phyloP scores from a whole-genome alignment of 2,797 vertebrate species.

The Menidia menidia region DNA sequence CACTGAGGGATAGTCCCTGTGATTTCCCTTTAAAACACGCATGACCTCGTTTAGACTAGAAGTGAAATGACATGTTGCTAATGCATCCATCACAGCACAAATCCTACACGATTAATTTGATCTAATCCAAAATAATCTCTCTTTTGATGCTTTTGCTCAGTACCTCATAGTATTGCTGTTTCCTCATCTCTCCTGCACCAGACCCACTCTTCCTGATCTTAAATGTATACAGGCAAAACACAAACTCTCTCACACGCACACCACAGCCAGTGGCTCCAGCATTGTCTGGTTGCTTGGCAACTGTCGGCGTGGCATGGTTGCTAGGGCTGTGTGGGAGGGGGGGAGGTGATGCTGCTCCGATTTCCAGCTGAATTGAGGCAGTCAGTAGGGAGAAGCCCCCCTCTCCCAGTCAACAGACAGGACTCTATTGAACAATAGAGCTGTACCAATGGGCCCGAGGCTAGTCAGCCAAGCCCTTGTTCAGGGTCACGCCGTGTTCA shows the following conservation, averaged over 20 bases:
- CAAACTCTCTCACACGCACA: conserved; percentile 71
- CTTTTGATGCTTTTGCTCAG: conserved; percentile 25
- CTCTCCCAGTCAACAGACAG: conserved; percentile 75
- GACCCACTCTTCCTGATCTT: conserved; percentile 54
- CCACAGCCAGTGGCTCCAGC: conserved; percentile 80
- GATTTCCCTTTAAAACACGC: conserved; percentile 59
- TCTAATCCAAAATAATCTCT: conserved; percentile 76
- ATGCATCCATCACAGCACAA: conserved; percentile 70
- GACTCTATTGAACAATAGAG: conserved; percentile 84
- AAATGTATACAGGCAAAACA: conserved; percentile 67
- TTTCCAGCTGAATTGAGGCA: conserved; percentile 83
- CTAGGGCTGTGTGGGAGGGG: conserved; percentile 76
- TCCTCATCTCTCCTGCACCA: conserved; percentile 36
- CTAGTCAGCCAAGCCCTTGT: conserved; percentile 82
- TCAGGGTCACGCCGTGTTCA: conserved; percentile 81
- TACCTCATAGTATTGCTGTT: conserved; percentile 21
- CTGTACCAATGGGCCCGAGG: conserved; percentile 77
- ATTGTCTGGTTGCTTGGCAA: conserved; percentile 86
- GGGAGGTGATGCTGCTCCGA: conserved; percentile 77
- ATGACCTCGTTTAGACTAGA: conserved; percentile 71
- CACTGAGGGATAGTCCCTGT: conserved; percentile 28
- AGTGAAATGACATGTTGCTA: conserved; percentile 73
- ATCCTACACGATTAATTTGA: conserved; percentile 74
- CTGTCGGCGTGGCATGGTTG: conserved; percentile 86
- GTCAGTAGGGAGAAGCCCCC: conserved; percentile 80